phyloP scores from a whole-genome alignment of 37 sponge, comb jelly and placozoan species.

The Beroe forskalii region DNA sequence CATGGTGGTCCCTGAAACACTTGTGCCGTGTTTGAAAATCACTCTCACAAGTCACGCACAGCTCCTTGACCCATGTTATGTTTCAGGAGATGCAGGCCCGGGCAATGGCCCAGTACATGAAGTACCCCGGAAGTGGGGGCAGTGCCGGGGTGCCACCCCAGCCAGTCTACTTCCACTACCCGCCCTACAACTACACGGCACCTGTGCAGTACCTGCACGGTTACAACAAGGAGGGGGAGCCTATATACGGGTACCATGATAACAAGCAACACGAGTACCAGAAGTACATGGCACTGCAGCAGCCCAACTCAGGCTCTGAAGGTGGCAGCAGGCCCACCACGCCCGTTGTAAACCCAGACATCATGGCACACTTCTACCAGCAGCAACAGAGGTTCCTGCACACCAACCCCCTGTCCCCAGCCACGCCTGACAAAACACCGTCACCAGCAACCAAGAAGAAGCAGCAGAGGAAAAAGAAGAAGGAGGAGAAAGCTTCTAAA shows the following conservation, averaged over 20 bases:
- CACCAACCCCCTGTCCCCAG: background rate
- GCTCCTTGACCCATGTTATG: too few species aligned
- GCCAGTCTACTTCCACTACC: constrained; percentile 56
- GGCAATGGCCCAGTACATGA: constrained; percentile 13
- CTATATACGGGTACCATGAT: constrained; percentile 30
- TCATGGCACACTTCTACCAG: constrained; percentile 22
- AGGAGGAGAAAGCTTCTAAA: too few species aligned
- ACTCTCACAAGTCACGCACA: background rate
- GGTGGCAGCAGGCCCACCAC: constrained; percentile 9
- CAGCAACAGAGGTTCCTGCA: constrained; percentile 17
- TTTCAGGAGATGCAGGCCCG: constrained; percentile 61
- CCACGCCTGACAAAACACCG: background rate
- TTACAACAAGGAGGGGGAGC: constrained; percentile 47
- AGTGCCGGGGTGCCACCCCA: too few species aligned
- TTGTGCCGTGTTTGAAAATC: background rate
- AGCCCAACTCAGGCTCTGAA: background rate
- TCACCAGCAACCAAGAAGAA: background rate
- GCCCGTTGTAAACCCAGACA: background rate
- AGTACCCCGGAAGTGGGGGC: background rate
- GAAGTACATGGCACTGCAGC: background rate
- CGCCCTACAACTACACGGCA: background rate
- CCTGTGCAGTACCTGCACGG: background rate
- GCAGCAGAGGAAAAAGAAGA: constrained; percentile 19
- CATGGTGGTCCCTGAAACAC: too few species aligned
- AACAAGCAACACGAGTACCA: constrained; percentile 30